Evolutionary conservation across 1,140 invertebrate genomes (phyloP), one percentile per base, ranked within the genome.

Genomic region (Cyphomyrmex costatus): DNA sequence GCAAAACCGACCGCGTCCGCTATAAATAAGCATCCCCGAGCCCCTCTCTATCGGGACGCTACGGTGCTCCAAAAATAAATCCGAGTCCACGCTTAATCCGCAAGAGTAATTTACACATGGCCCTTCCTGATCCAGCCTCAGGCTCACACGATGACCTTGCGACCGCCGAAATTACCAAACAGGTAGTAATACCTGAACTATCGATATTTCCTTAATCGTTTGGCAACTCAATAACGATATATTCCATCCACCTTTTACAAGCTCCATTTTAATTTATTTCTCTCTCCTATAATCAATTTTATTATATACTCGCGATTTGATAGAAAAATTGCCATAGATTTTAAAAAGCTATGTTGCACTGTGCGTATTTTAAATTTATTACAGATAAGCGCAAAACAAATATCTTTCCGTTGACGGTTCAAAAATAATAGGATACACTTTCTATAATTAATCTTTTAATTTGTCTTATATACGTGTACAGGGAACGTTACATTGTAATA

Each of bases 11-110:
- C 51, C 76, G 33, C 71, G 70, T 27, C 0, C 14, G 33, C 86
- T 90, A 90, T 90, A 90, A 90, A 90, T 90, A 90, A 90, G 65
- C 49, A 83, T 78, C 73, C 61, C 51, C 53, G 33, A 16, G 7
- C 27, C 63, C 76, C n/a, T 16, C 61, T 46, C 51, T 42, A 42
- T 63, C 33, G 88, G 56, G 76, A 76, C 68, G 63, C 77, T 78
- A 58, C 83, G 84, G 46, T 16, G 14, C 60, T 82, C 86, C 83
- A 70, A 85, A 90, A 90, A 90, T 90, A 90, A 61, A 63, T 51
- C 51, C 30, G 33, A 90, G 88, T 90, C 80, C 86, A 73, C 76
- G 83, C 86, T 82, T 88, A 85, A 91, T 89, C 65, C 84, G 53
- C 53, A 66, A 77, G 60, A 66, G 60, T 90, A 86, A 90, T 90